These are phyloP conservation scores for Drosophila sechellia DNA, from an alignment of 1,140 invertebrate genomes.

Conservation along the genomic window DNA sequence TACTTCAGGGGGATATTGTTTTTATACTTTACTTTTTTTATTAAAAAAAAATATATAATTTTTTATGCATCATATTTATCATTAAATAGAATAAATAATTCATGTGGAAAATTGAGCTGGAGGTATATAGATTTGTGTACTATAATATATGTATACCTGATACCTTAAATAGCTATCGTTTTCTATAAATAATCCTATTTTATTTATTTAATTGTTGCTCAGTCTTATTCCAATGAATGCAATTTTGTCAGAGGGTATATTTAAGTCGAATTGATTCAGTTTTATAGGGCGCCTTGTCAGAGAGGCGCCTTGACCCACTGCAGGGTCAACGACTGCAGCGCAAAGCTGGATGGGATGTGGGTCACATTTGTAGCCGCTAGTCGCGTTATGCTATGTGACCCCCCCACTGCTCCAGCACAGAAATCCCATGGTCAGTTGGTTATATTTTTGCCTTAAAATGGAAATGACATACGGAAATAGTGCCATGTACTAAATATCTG, in stretches of 20 bases:
- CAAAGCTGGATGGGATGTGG: conserved; percentile 47
- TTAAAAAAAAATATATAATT: not conserved
- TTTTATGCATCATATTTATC: too few relatives aligned
- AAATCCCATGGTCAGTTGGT: not conserved
- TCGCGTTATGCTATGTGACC: not conserved
- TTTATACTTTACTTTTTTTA: not conserved
- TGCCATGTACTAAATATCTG: too few relatives aligned
- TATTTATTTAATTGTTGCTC: not conserved
- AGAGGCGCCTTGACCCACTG: conserved; percentile 33
- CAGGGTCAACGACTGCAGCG: conserved; percentile 29
- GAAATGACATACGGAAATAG: too few relatives aligned
- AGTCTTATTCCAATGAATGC: not conserved
- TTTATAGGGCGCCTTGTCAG: not conserved
- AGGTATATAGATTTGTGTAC: too few relatives aligned
- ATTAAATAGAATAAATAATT: too few relatives aligned
- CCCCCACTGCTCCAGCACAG: not conserved
- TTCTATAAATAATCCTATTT: too few relatives aligned
- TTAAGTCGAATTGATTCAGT: not conserved
- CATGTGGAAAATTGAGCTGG: too few relatives aligned
- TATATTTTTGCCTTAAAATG: not conserved
- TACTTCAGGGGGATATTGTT: not conserved
- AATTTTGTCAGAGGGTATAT: not conserved
- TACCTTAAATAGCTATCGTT: too few relatives aligned
- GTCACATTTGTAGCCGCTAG: conserved; percentile 35
- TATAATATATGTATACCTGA: too few relatives aligned